These are phyloP conservation scores for Chaetorhynchus papuensis DNA, from an alignment of 2,113 vertebrate species.

Conservation along the genomic window DNA sequence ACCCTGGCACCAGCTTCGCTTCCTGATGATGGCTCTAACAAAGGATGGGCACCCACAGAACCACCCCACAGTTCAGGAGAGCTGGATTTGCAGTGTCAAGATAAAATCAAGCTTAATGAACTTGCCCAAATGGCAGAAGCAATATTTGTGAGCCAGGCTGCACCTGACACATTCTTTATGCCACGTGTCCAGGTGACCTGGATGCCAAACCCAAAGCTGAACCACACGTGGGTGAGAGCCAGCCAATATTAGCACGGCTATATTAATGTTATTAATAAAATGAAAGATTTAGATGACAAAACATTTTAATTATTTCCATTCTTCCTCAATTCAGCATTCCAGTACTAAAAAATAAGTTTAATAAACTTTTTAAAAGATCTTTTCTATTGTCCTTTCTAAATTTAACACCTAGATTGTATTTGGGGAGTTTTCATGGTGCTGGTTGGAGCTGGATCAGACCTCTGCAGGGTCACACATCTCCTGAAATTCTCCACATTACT, in stretches of 20 bases:
- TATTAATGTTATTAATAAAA: not conserved
- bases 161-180: not conserved
- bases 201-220: not conserved
- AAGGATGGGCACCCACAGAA: not conserved
- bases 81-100: not conserved
- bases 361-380: fast-evolving
- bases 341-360: not conserved
- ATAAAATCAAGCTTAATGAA: constrained; percentile 26
- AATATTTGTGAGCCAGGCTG: not conserved
- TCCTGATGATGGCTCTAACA: not conserved
- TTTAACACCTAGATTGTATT: not conserved
- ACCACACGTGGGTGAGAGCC: not conserved
- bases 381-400: not conserved
- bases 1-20: not conserved
- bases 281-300: not conserved
- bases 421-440: not conserved
- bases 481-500: not conserved
- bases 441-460: not conserved
- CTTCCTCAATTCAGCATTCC: not conserved
- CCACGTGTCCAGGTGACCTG: not conserved
- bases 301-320: constrained; percentile 32
- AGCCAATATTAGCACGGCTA: not conserved
- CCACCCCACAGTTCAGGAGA: not conserved
- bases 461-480: not conserved
- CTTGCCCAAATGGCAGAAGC: not conserved